A percentile compares a stretch with the other conserved stretches of the same genome.
Evolutionary conservation across 1,140 invertebrate species (phyloP).

Genomic region (Hylyphantes graminicola): DNA sequence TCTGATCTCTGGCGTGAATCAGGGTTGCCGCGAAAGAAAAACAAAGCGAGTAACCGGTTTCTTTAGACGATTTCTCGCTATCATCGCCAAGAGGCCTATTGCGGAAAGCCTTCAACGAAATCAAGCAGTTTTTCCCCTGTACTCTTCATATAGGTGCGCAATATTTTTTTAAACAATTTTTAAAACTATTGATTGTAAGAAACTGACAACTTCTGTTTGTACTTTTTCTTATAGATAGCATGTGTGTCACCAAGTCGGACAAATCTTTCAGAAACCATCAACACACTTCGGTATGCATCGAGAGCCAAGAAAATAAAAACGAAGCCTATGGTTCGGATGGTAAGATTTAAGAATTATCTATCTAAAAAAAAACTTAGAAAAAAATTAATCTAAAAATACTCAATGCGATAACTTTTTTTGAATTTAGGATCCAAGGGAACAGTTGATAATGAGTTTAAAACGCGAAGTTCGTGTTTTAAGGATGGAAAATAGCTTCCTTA

Average conservation of each 20-base stretch:
- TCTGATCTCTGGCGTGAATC: too few species aligned
- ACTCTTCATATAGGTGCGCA: too few species aligned
- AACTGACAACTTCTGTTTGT: not conserved
- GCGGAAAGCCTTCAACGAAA: too few species aligned
- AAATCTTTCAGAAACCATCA: constrained; percentile 90
- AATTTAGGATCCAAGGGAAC: constrained; percentile 87
- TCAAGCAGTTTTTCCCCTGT: too few species aligned
- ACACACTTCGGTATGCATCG: constrained; percentile 89
- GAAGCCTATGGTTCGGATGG: constrained; percentile 92
- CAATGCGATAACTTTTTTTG: not conserved
- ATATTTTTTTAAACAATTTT: too few species aligned
- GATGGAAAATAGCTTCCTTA: constrained; percentile 90
- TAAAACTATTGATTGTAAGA: too few species aligned
- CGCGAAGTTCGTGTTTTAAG: constrained; percentile 87
- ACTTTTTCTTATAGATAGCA: constrained; percentile 79
- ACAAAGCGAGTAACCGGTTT: too few species aligned
- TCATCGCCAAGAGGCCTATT: too few species aligned
- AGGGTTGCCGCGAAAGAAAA: too few species aligned
- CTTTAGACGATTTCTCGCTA: too few species aligned
- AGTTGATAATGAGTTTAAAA: constrained; percentile 88
- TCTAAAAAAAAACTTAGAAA: not conserved
- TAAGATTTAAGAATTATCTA: constrained; percentile 68
- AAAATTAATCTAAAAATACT: not conserved
- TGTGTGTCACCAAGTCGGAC: constrained; percentile 87
- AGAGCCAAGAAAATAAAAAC: constrained; percentile 88